Evolutionary conservation across 1,140 invertebrate species (phyloP).

Genomic region (Halictus rubicundus): DNA sequence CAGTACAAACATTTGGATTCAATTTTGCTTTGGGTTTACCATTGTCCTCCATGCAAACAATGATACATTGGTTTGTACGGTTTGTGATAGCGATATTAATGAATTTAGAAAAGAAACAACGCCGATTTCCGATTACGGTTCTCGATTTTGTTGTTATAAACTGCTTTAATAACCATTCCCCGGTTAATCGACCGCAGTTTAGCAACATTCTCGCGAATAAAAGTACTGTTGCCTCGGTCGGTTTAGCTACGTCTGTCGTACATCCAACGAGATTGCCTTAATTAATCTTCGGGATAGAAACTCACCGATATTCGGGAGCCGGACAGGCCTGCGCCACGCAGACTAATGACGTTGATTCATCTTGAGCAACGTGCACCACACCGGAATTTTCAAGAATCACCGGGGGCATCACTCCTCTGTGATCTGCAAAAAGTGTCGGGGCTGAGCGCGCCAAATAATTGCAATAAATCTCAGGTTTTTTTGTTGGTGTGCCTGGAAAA

Average conservation of each 20-base stretch:
- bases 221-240: not conserved
- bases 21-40: too few relatives aligned
- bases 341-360: constrained; percentile 87
- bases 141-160: not conserved
- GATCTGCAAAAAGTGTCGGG: constrained; percentile 80
- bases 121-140: not conserved
- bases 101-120: too few relatives aligned
- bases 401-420: constrained; percentile 85
- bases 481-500: not conserved
- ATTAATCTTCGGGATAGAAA: constrained; percentile 30
- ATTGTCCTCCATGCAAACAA: too few relatives aligned
- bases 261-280: constrained; percentile 3
- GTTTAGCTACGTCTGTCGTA: not conserved
- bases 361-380: constrained; percentile 85
- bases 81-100: too few relatives aligned
- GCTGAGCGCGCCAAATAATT: constrained; percentile 1
- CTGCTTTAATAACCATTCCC: not conserved
- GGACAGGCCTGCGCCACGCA: constrained; percentile 89
- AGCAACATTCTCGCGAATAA: not conserved
- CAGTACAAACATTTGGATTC: too few relatives aligned
- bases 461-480: not conserved
- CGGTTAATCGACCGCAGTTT: not conserved
- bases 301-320: constrained; percentile 87
- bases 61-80: too few relatives aligned
- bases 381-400: constrained; percentile 86